These are phyloP conservation scores for Atrina japonica DNA, from an alignment of 2,888 invertebrate species.

Conservation along the genomic window DNA sequence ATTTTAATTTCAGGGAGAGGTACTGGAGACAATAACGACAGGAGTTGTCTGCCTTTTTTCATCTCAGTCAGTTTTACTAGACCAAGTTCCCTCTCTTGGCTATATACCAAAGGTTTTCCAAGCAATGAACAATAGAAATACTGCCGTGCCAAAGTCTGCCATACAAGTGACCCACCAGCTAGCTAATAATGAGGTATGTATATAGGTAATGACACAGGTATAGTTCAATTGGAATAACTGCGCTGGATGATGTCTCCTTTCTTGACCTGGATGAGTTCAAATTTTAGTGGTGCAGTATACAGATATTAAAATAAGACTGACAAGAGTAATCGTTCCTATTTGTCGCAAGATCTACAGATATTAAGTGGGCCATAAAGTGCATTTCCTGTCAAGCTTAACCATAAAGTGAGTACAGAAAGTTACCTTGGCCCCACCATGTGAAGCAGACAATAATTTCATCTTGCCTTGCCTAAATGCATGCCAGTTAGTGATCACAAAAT, in stretches of 20 bases:
- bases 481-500: too few relatives aligned
- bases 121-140: slow-evolving; percentile 85
- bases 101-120: slow-evolving; percentile 82
- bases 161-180: slow-evolving; percentile 93
- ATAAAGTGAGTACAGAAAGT: too few relatives aligned
- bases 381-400: too few relatives aligned
- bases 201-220: background rate
- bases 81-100: slow-evolving; percentile 83
- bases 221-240: too few relatives aligned
- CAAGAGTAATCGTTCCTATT: too few relatives aligned
- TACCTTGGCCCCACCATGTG: too few relatives aligned
- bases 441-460: too few relatives aligned
- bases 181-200: slow-evolving; percentile 88
- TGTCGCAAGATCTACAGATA: too few relatives aligned
- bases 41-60: slow-evolving; percentile 92
- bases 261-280: background rate
- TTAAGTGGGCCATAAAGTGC: too few relatives aligned
- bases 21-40: slow-evolving; percentile 85
- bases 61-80: slow-evolving; percentile 92
- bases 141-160: slow-evolving; percentile 87
- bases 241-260: too few relatives aligned
- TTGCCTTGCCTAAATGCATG: too few relatives aligned
- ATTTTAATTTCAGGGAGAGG: slow-evolving; percentile 71
- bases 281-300: background rate
- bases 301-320: too few relatives aligned